Evolutionary conservation across 2,888 invertebrate genomes (phyloP), one percentile per base, ranked within the genome.

Genomic region (Xiphydria camelus): DNA sequence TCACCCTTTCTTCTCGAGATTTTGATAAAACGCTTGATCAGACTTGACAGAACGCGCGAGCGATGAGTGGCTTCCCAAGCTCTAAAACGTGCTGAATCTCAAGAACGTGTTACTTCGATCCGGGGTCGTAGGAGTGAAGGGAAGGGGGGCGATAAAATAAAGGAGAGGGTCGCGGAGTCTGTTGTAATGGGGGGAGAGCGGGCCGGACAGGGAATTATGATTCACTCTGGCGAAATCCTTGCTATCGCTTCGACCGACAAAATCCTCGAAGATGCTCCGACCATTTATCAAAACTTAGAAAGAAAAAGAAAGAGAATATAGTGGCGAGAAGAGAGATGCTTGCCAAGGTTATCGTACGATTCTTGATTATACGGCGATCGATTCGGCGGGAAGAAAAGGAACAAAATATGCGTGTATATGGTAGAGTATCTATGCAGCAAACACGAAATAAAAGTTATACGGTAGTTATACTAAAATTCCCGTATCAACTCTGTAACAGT

Each of bases 131-230:
- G 15, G 32, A 14, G 41, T 10, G 22, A 38, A 38, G 48, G 36
- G 47, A 46, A 46, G 37, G 47, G 45, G 34, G 42, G 35, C n/a
- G 31, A 34, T n/a, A 41, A 29, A 29, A 38, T 32, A 45, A 34
- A 12, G 18, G 31, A 41, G 33, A 42, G 41, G 34, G 33, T 31
- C 19, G 29, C 22, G 25, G 15, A 14, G 10, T 29, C 31, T 49
- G 41, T 22, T 34, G 35, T 26, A 17, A 26, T 41, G 37, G 12
- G 31, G 39, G 43, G 23, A 20, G 46, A 33, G 25, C 22, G 12
- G 35, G 46, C 36, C 36, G 47, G 43, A 41, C 40, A 47, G 41
- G 47, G 49, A 54, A 53, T 53, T 59, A 52, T 59, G 51, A 55
- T 55, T 49, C 53, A 45, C 51, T 45, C 41, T 41, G 45, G 36